phyloP scores from a whole-genome alignment of 2,888 invertebrate genomes.

The Electrophaes corylata region DNA sequence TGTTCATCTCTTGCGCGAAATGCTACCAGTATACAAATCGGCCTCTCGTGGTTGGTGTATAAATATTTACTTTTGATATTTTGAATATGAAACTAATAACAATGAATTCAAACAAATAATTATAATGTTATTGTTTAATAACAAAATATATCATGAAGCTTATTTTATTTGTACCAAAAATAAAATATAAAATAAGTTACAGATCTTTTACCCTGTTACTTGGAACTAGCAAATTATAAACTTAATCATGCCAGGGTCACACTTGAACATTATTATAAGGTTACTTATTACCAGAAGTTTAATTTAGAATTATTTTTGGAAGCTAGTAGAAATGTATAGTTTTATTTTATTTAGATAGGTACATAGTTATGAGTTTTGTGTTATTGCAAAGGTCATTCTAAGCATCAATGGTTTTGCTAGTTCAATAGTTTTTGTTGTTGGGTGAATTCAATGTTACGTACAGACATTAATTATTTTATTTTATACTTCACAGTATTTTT shows the following conservation, averaged over 20 bases:
- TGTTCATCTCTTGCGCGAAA: slow-evolving; percentile 29
- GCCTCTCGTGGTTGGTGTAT: slow-evolving; percentile 26
- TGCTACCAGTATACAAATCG: slow-evolving; percentile 22
- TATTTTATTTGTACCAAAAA: slow-evolving; percentile 40
- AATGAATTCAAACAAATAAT: slow-evolving; percentile 28
- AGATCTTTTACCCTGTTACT: slow-evolving; percentile 26
- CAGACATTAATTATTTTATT: slow-evolving; percentile 7
- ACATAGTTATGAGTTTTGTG: slow-evolving; percentile 13
- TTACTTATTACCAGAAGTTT: not conserved
- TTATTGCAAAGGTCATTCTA: slow-evolving; percentile 10
- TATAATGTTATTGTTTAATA: slow-evolving; percentile 24
- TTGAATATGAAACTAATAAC: slow-evolving; percentile 31
- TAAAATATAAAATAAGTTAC: slow-evolving; percentile 28
- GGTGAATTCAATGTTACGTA: slow-evolving; percentile 27
- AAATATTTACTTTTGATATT: slow-evolving; percentile 36
- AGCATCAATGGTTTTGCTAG: slow-evolving; percentile 28
- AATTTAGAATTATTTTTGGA: slow-evolving; percentile 17
- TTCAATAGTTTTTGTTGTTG: slow-evolving; percentile 30
- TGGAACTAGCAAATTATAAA: slow-evolving; percentile 29
- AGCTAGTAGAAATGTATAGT: slow-evolving; percentile 21
- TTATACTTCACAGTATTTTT: slow-evolving; percentile 27
- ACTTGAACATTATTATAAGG: slow-evolving; percentile 12
- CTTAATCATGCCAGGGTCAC: slow-evolving; percentile 14
- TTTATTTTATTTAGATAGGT: slow-evolving; percentile 23
- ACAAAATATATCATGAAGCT: slow-evolving; percentile 34